Conservation (phyloP, 2,113 vertebrate genomes). For the Cranoglanis bouderius region DNA sequence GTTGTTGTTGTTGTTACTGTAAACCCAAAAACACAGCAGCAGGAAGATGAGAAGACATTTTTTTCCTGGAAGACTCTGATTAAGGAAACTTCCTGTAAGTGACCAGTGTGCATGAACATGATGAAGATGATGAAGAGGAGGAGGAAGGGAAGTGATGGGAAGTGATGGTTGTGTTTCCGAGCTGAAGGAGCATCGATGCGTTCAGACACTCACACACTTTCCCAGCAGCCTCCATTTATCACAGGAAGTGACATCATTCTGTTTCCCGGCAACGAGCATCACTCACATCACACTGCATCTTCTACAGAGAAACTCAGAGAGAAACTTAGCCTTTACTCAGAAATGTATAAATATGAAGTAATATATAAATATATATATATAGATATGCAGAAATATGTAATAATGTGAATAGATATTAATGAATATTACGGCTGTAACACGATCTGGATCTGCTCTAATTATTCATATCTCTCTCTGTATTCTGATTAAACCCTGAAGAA, state of each 20-base stretch:
- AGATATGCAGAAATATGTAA: too few relatives aligned
- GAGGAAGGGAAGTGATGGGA: not conserved
- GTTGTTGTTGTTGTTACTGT: not conserved
- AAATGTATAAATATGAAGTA: not conserved
- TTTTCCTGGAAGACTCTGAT: not conserved
- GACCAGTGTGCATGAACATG: not conserved
- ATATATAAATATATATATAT: not conserved
- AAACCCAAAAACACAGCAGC: not conserved
- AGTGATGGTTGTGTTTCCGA: not conserved
- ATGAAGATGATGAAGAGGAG: not conserved
- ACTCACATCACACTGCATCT: not conserved
- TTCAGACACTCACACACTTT: slow-evolving; percentile 10
- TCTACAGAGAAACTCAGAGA: slow-evolving; percentile 20
- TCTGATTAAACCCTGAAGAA: too few relatives aligned
- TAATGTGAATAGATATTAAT: too few relatives aligned
- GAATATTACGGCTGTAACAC: too few relatives aligned
- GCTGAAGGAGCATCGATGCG: not conserved
- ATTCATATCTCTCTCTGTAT: too few relatives aligned
- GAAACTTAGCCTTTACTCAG: not conserved
- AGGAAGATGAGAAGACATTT: not conserved
- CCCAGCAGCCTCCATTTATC: slow-evolving; percentile 21
- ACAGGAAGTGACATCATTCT: slow-evolving; percentile 30
- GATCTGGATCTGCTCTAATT: too few relatives aligned
- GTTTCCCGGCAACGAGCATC: slow-evolving; percentile 10
- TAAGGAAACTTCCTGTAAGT: not conserved